A percentile compares a stretch with the other conserved stretches of the same genome.
These are phyloP conservation scores for Gerosis bhagava DNA, from an alignment of 2,888 invertebrate species.

Conservation along the genomic window DNA sequence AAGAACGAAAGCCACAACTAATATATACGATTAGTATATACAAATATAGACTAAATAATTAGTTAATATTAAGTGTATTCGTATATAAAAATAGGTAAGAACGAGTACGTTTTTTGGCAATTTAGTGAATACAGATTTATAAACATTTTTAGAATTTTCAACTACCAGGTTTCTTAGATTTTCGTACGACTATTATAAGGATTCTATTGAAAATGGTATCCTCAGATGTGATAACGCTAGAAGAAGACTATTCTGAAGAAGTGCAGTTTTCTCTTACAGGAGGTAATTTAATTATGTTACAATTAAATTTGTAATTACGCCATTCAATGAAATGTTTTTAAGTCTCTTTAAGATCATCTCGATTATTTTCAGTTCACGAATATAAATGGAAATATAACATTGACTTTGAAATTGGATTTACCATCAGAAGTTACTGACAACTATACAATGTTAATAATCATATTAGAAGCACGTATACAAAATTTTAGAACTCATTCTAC, in stretches of 20 bases:
- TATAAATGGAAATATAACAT: slow-evolving; percentile 30
- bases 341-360: slow-evolving; percentile 40
- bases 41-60: too few relatives aligned
- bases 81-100: too few relatives aligned
- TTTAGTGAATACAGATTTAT: too few relatives aligned
- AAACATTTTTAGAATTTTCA: slow-evolving; percentile 29
- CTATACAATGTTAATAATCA: slow-evolving; percentile 37
- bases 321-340: slow-evolving; percentile 28
- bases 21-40: too few relatives aligned
- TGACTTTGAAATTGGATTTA: slow-evolving; percentile 31
- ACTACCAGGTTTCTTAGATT: slow-evolving; percentile 15
- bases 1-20: too few relatives aligned
- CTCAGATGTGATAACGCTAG: slow-evolving; percentile 36
- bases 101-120: too few relatives aligned
- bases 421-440: slow-evolving; percentile 29
- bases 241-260: slow-evolving; percentile 32
- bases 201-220: slow-evolving; percentile 32
- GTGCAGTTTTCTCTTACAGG: slow-evolving; percentile 35
- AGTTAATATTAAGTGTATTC: too few relatives aligned
- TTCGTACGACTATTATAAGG: slow-evolving; percentile 36
- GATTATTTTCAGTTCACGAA: slow-evolving; percentile 39
- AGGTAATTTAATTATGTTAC: slow-evolving; percentile 38
- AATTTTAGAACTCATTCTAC: slow-evolving; percentile 29
- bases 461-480: slow-evolving; percentile 33
- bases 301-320: too few relatives aligned